phyloP scores from a whole-genome alignment of 2,888 invertebrate genomes.

The Drosophila putrida region DNA sequence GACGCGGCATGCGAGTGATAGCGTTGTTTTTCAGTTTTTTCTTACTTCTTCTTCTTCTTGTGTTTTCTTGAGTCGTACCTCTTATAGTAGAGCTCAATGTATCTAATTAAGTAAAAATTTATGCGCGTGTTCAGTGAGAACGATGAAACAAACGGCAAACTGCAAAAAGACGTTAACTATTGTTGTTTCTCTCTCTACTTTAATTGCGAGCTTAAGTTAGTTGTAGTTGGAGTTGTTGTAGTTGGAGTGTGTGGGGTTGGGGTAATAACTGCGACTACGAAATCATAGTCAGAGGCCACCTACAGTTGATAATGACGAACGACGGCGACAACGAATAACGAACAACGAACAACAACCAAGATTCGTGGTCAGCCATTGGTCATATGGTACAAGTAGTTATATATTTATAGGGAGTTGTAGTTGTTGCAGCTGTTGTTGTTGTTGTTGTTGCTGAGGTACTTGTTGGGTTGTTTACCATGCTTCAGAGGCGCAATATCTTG shows the following conservation, averaged over 20 bases:
- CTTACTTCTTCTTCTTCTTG: too few relatives aligned
- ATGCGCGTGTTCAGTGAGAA: conserved; percentile 83
- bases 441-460: conserved; percentile 4
- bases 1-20: conserved; percentile 55
- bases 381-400: conserved; percentile 29
- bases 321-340: conserved; percentile 15
- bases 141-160: conserved; percentile 78
- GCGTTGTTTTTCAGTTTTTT: conserved; percentile 27
- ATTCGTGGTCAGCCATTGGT: conserved; percentile 53
- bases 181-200: conserved; percentile 38
- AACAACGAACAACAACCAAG: conserved; percentile 5
- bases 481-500: conserved; percentile 71
- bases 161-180: conserved; percentile 67
- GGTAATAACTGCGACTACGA: conserved; percentile 75
- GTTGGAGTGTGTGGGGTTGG: conserved; percentile 25
- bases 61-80: conserved; percentile 41
- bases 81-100: conserved; percentile 41
- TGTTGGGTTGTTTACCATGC: conserved; percentile 41
- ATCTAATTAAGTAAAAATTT: conserved; percentile 82
- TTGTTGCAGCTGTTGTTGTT: conserved; percentile 23
- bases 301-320: conserved; percentile 15
- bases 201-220: conserved; percentile 47
- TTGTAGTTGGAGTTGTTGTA: not conserved
- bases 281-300: conserved; percentile 47
- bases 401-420: conserved; percentile 4